A percentile compares a stretch with the other conserved stretches of the same genome.
phyloP scores from a whole-genome alignment of 35 echinoderm and acorn worm species.

The Anneissia japonica region DNA sequence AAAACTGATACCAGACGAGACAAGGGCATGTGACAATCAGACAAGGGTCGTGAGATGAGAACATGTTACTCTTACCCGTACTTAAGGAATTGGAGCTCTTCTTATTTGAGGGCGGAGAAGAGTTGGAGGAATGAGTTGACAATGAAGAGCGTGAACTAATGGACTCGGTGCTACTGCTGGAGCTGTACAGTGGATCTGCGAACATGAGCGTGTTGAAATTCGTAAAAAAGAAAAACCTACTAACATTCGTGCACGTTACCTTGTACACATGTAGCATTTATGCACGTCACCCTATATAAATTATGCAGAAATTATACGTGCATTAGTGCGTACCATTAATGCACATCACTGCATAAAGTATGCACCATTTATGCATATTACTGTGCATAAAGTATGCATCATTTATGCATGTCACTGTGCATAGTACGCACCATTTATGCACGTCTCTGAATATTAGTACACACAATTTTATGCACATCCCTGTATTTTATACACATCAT shows the following conservation, averaged over 20 bases:
- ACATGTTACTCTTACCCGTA: slow-evolving; percentile 47
- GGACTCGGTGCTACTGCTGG: slow-evolving; percentile 90
- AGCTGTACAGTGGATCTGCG: slow-evolving; percentile 84
- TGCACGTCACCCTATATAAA: too few relatives aligned
- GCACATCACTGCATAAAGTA: too few relatives aligned
- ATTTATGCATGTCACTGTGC: too few relatives aligned
- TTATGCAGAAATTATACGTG: too few relatives aligned
- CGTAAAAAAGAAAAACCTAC: slow-evolving; percentile 2
- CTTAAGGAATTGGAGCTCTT: slow-evolving; percentile 84
- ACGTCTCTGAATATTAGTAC: too few relatives aligned
- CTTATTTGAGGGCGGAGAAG: slow-evolving; percentile 90
- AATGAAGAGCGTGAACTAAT: slow-evolving; percentile 95
- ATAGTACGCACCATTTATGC: too few relatives aligned
- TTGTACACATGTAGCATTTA: too few relatives aligned
- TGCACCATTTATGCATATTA: too few relatives aligned
- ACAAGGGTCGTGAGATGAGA: neutral
- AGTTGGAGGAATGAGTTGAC: slow-evolving; percentile 93
- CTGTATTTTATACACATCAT: too few relatives aligned
- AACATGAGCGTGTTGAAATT: neutral
- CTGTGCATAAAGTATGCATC: too few relatives aligned
- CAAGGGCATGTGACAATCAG: neutral
- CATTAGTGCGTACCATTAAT: too few relatives aligned
- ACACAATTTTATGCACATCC: too few relatives aligned
- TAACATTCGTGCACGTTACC: neutral
- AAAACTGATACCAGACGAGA: neutral